phyloP scores from a whole-genome alignment of 2,888 invertebrate genomes.

The Myopa testacea region DNA sequence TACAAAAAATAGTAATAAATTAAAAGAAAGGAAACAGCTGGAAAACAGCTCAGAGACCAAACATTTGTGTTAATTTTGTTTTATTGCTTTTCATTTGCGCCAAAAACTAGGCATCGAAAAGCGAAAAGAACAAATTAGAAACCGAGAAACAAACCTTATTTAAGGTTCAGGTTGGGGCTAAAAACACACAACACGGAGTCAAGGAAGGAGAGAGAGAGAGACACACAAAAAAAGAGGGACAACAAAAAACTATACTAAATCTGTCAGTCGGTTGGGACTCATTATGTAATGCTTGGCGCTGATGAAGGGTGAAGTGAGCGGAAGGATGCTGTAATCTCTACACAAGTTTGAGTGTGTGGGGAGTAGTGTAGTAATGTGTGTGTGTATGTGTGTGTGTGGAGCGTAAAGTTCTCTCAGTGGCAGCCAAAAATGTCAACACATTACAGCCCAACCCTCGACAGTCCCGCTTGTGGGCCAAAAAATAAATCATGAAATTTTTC shows the following conservation, averaged over 20 bases:
- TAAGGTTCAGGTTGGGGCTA: conserved; percentile 18
- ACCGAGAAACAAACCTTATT: conserved; percentile 20
- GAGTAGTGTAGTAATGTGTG: not conserved
- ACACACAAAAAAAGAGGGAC: not conserved
- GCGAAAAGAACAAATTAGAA: conserved; percentile 6
- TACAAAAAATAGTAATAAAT: conserved; percentile 41
- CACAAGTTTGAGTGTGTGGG: not conserved
- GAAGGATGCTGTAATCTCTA: not conserved
- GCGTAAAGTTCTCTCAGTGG: not conserved
- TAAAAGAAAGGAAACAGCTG: conserved; percentile 25
- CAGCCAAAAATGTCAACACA: conserved; percentile 26
- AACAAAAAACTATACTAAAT: not conserved
- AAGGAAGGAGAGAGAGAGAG: not conserved
- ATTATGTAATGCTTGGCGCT: not conserved
- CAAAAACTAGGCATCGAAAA: conserved; percentile 21
- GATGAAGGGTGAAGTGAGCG: not conserved
- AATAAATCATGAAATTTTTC: conserved; percentile 15
- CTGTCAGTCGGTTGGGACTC: conserved; percentile 4
- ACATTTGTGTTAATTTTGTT: conserved; percentile 62
- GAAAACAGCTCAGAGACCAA: conserved; percentile 48
- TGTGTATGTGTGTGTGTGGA: not conserved
- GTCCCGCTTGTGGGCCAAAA: not conserved
- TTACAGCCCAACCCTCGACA: conserved; percentile 10
- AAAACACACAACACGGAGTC: not conserved
- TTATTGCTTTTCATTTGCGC: conserved; percentile 60